Evolutionary conservation across 2,888 invertebrate genomes (phyloP).

Genomic region (Ceraclea dissimilis): DNA sequence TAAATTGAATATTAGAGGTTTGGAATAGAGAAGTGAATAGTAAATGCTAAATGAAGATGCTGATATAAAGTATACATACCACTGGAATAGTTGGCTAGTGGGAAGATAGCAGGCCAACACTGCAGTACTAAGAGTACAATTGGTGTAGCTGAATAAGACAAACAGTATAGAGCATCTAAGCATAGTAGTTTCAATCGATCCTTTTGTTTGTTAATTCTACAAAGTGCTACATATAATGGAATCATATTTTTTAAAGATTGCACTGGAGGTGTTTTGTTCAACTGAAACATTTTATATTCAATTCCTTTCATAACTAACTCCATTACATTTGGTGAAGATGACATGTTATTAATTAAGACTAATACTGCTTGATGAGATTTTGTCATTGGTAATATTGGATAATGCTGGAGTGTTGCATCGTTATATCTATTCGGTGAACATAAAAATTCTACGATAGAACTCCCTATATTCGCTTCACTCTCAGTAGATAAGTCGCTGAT

Average conservation of each 20-base stretch:
- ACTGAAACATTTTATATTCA: conserved; percentile 37
- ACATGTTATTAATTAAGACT: conserved; percentile 33
- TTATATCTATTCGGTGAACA: background rate
- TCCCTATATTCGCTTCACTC: conserved; percentile 28
- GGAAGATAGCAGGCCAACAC: conserved; percentile 40
- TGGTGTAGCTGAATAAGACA: conserved; percentile 38
- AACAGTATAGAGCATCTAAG: conserved; percentile 44
- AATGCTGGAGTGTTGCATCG: conserved; percentile 33
- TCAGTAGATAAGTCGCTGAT: conserved; percentile 32
- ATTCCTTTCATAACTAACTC: conserved; percentile 33
- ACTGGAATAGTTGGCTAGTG: conserved; percentile 36
- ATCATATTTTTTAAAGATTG: conserved; percentile 38
- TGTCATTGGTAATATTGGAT: conserved; percentile 38
- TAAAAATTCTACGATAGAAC: conserved; percentile 18
- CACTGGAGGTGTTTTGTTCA: conserved; percentile 37
- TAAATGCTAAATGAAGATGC: too few species aligned
- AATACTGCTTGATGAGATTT: conserved; percentile 39
- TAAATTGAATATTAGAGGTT: too few species aligned
- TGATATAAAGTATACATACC: too few species aligned
- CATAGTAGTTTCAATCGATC: conserved; percentile 38
- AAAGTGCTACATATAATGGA: conserved; percentile 41
- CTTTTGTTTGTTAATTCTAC: conserved; percentile 35
- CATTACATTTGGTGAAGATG: conserved; percentile 29
- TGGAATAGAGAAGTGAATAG: too few species aligned
- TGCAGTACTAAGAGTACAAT: conserved; percentile 40